Conservation (phyloP, 1,140 invertebrate genomes). For the Ips typographus region DNA sequence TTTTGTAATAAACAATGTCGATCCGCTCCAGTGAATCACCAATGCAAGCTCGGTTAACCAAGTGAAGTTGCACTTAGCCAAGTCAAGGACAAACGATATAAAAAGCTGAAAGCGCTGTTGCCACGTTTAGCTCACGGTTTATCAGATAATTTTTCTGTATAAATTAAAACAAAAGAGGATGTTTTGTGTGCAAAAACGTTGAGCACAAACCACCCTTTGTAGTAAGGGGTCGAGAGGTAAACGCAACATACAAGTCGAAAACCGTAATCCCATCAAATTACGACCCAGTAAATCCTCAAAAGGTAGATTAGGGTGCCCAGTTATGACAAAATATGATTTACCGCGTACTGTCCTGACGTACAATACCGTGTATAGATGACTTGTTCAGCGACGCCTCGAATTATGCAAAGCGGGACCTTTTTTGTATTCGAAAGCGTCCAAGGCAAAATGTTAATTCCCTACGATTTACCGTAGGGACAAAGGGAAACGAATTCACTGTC, state of each 20-base stretch:
- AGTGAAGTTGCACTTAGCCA: slow-evolving; percentile 40
- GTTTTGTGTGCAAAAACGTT: background rate
- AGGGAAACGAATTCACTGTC: too few relatives aligned
- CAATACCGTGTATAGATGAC: slow-evolving; percentile 8
- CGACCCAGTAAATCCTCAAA: slow-evolving; percentile 13
- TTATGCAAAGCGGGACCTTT: slow-evolving; percentile 20
- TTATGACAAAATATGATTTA: slow-evolving; percentile 31
- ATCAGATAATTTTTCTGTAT: background rate
- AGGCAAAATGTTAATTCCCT: background rate
- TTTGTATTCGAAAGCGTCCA: slow-evolving; percentile 12
- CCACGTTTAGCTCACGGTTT: background rate
- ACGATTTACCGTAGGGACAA: too few relatives aligned
- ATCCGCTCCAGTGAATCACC: slow-evolving; percentile 34
- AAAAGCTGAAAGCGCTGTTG: slow-evolving; percentile 21
- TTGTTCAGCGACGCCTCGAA: slow-evolving; percentile 10
- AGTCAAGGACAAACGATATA: slow-evolving; percentile 40
- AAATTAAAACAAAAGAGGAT: too few relatives aligned
- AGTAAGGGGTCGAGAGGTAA: too few relatives aligned
- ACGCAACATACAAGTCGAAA: too few relatives aligned
- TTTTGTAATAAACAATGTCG: slow-evolving; percentile 38
- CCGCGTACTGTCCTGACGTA: slow-evolving; percentile 2
- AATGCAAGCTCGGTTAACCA: slow-evolving; percentile 39
- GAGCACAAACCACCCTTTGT: too few relatives aligned
- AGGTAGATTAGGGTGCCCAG: slow-evolving; percentile 8
- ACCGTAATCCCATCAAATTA: slow-evolving; percentile 13